Evolutionary conservation across 2,888 invertebrate genomes (phyloP).

Genomic region (Hypsopygia costalis): DNA sequence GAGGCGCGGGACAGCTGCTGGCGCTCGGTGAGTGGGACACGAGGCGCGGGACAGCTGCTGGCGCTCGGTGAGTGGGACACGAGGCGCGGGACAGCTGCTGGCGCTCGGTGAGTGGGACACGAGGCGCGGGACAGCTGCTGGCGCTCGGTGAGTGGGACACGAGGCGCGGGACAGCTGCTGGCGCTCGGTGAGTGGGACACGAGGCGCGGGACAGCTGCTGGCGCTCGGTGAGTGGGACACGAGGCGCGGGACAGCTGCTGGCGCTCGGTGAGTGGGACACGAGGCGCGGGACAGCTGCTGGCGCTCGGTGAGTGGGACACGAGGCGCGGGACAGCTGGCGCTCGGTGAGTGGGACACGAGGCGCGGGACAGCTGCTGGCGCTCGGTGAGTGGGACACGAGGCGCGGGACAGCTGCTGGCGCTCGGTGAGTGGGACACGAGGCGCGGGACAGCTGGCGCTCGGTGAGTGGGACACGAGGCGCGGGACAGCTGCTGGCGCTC

Average conservation of each 20-base stretch:
- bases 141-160: slow-evolving; percentile 75
- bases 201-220: slow-evolving; percentile 88
- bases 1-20: slow-evolving; percentile 84
- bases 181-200: no score
- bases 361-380: slow-evolving; percentile 85
- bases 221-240: slow-evolving; percentile 85
- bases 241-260: slow-evolving; percentile 84
- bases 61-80: no score
- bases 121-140: slow-evolving; percentile 84
- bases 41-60: no score
- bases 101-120: slow-evolving; percentile 85
- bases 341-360: slow-evolving; percentile 84
- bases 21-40: slow-evolving; percentile 75
- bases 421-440: slow-evolving; percentile 86
- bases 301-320: no score
- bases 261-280: slow-evolving; percentile 75
- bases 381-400: slow-evolving; percentile 67
- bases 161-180: no score
- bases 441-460: slow-evolving; percentile 88
- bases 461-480: slow-evolving; percentile 84
- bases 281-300: no score
- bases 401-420: no score
- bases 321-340: slow-evolving; percentile 89
- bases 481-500: slow-evolving; percentile 85
- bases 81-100: slow-evolving; percentile 88